Evolutionary conservation across 2,113 vertebrate genomes (phyloP).

Genomic region (Leiothrix lutea): DNA sequence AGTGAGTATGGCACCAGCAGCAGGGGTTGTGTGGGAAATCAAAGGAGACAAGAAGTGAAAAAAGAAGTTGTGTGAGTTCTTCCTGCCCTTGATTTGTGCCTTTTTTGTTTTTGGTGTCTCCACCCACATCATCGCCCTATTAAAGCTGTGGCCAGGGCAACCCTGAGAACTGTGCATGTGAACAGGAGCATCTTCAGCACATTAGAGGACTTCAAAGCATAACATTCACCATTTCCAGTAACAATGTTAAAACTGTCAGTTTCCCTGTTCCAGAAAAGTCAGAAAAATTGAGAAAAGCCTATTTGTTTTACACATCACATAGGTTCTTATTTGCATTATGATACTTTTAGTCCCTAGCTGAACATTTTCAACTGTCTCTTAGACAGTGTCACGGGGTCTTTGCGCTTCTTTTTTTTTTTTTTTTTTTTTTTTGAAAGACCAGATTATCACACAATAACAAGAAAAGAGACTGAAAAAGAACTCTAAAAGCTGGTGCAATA

Average conservation of each 20-base stretch:
- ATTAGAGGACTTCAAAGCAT: neutral
- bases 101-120: neutral
- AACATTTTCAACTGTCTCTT: neutral
- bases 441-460: neutral
- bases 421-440: neutral
- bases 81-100: neutral
- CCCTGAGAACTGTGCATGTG: neutral
- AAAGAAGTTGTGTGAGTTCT: neutral
- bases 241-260: neutral
- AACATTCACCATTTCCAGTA: neutral
- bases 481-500: neutral
- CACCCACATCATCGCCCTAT: neutral
- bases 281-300: neutral
- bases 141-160: neutral
- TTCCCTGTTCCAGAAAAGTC: neutral
- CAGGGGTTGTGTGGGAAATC: neutral
- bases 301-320: neutral
- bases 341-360: neutral
- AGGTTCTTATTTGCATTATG: neutral
- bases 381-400: neutral
- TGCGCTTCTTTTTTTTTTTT: neutral
- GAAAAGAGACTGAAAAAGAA: neutral
- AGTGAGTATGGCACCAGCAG: neutral
- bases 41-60: neutral
- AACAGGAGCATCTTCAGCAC: slow-evolving; percentile 17